Conservation (phyloP, 2,888 invertebrate genomes). For the Trilocha varians region DNA sequence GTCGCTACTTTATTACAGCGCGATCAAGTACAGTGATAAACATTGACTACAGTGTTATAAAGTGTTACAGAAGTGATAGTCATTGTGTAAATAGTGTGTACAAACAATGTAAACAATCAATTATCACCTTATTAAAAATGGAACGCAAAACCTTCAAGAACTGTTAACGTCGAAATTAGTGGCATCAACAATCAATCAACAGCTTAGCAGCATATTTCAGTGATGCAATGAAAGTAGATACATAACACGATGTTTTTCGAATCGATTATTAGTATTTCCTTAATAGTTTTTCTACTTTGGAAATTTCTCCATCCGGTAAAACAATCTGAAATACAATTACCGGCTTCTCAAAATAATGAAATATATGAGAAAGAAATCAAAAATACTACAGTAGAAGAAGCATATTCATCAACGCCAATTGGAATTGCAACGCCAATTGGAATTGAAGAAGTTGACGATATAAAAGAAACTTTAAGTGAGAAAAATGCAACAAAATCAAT, state of each 20-base stretch:
- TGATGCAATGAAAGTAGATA: constrained; percentile 39
- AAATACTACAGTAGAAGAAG: constrained; percentile 1
- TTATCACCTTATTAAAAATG: constrained; percentile 37
- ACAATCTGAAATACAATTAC: constrained; percentile 13
- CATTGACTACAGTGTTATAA: too few species aligned
- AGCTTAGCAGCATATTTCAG: constrained; percentile 41
- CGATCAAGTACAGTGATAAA: constrained; percentile 16
- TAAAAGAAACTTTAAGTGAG: too few species aligned
- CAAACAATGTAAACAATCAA: constrained; percentile 29
- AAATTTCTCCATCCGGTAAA: constrained; percentile 38
- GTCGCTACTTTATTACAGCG: constrained; percentile 12
- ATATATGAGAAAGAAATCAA: constrained; percentile 5
- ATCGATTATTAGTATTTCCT: constrained; percentile 44
- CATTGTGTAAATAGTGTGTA: constrained; percentile 29
- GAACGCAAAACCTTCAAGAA: constrained; percentile 37
- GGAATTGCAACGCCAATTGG: too few species aligned
- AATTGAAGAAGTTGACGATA: too few species aligned
- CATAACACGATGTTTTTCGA: constrained; percentile 51
- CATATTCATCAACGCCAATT: too few species aligned
- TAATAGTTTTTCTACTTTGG: constrained; percentile 48
- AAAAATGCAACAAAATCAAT: too few species aligned
- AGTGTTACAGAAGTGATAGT: too few species aligned
- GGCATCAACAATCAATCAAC: constrained; percentile 24
- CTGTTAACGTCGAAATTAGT: constrained; percentile 18
- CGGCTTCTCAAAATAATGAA: constrained; percentile 10